Conservation (phyloP, 2,797 vertebrate genomes). For the Pipistrellus pipistrellus region DNA sequence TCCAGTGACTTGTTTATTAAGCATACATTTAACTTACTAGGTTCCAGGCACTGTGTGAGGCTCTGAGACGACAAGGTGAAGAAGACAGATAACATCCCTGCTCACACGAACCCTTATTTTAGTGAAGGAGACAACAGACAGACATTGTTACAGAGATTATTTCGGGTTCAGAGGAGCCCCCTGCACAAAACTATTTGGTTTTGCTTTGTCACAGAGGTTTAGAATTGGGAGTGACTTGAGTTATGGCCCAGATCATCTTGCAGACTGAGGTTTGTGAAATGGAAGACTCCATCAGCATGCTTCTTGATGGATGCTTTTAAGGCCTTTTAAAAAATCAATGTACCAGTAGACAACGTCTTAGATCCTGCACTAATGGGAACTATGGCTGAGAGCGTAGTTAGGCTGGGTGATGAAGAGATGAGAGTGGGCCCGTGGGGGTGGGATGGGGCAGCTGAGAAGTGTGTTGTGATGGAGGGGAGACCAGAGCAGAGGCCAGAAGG, state of each 20-base stretch:
- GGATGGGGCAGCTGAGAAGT: not conserved
- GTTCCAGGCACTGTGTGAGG: not conserved
- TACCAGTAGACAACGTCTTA: constrained; percentile 45
- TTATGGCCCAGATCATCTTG: constrained; percentile 29
- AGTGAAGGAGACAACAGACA: not conserved
- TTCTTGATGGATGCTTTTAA: constrained; percentile 73
- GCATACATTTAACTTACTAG: not conserved
- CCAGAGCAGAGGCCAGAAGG: not conserved
- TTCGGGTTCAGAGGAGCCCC: not conserved
- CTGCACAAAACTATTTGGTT: not conserved
- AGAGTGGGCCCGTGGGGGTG: accelerated
- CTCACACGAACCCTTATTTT: not conserved
- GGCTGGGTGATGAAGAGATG: not conserved
- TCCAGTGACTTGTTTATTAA: not conserved
- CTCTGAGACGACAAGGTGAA: not conserved
- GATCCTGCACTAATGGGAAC: constrained; percentile 78
- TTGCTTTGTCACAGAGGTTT: constrained; percentile 19
- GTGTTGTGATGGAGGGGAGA: not conserved
- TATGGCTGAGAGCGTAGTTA: constrained; percentile 67
- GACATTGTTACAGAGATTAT: not conserved
- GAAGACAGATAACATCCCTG: not conserved
- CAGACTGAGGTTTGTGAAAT: constrained; percentile 22
- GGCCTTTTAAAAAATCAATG: constrained; percentile 87
- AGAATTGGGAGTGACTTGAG: not conserved
- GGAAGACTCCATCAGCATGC: constrained; percentile 50